Evolutionary conservation across 1,140 invertebrate genomes (phyloP), one percentile per base, ranked within the genome.

Genomic region (Drosophila eugracilis): DNA sequence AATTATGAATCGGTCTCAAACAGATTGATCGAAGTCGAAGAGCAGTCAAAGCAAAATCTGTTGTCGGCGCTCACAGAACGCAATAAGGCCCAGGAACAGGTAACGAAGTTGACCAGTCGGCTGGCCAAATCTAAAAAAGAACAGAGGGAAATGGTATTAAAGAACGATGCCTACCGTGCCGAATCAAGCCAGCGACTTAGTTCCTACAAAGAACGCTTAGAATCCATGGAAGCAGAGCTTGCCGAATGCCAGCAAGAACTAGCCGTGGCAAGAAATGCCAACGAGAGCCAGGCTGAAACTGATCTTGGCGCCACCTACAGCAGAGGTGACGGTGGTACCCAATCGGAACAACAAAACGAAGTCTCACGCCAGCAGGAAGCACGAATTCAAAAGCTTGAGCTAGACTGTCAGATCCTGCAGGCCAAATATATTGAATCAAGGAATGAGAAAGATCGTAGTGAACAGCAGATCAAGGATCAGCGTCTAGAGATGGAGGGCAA

Each of bases 401-500:
- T 76, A 4, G 78, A 91, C 44, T 91, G 86, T 12, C 81, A 88
- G 42, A 84, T 91, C 21, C 47, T 91, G 7, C 78, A 79, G 39
- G 81, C 79, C 6, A 88, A 89, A 42, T 91, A 91, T 45, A 65
- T 52, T 5, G 89, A 90, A 7, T 45, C 81, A 15, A 91, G 89
- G 30, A 81, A 86, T 0, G 80, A 91, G 39, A 60, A 60, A 0
- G 36, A 19, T 1, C 52, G 26, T 1, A 63, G 60, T 30, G 84
- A 92, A 9, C 75, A 91, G 15, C 84, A 90, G 37, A 85, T 94
- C 0, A 92, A 92, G 79, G 93, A 94, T 50, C 92, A 95, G 12
- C 91, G 94, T 14, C 91, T 92, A 5, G 94, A 94, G 72, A 94
- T 95, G 89, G 94, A 95, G 75, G 93, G 93, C 55, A 95, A 95